A percentile compares a stretch with the other conserved stretches of the same genome.
These are phyloP conservation scores for Araneus ventricosus DNA, from an alignment of 1,140 invertebrate species.

Conservation along the genomic window DNA sequence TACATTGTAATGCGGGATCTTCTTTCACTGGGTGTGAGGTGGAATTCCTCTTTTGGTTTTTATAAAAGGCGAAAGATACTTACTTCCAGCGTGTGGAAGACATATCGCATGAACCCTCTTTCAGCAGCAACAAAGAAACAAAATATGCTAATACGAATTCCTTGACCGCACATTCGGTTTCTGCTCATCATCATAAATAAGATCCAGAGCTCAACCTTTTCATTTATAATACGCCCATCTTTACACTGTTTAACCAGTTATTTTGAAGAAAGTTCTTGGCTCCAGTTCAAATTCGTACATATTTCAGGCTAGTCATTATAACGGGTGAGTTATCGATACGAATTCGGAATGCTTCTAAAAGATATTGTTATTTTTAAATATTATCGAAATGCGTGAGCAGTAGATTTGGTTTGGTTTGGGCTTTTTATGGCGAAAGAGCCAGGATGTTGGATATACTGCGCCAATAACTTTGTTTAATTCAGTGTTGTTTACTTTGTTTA, in stretches of 20 bases:
- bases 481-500: too few relatives aligned
- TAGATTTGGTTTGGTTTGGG: too few relatives aligned
- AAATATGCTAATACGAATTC: constrained; percentile 23
- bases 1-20: constrained; percentile 29
- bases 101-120: neutral
- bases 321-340: too few relatives aligned
- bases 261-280: neutral
- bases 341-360: too few relatives aligned
- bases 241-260: neutral
- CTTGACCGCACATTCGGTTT: constrained; percentile 3
- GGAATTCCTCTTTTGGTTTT: neutral
- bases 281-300: neutral
- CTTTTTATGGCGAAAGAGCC: too few relatives aligned
- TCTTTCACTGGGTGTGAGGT: neutral
- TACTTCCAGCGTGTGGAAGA: neutral
- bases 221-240: neutral
- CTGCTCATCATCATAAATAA: neutral
- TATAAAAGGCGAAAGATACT: neutral
- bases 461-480: too few relatives aligned
- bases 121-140: neutral
- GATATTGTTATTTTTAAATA: too few relatives aligned
- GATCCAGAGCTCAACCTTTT: neutral
- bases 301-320: neutral
- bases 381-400: too few relatives aligned
- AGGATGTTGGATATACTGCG: too few relatives aligned